phyloP scores from a whole-genome alignment of 2,113 vertebrate genomes.

The Sialia sialis region DNA sequence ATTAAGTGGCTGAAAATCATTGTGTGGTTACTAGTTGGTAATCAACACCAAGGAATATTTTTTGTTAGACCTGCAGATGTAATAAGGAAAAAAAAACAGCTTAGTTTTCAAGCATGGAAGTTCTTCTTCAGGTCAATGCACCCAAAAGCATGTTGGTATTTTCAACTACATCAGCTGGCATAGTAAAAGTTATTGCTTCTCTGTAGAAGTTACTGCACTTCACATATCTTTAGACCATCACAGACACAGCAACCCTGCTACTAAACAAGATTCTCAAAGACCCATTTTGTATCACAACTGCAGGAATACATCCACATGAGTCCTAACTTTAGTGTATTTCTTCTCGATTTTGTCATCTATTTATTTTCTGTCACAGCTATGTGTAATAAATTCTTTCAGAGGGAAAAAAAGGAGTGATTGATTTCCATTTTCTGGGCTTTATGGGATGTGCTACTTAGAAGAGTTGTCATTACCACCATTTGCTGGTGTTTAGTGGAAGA shows the following conservation, averaged over 20 bases:
- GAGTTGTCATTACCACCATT: conserved; percentile 17
- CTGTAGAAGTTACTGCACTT: conserved; percentile 1
- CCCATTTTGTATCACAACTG: background rate
- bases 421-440: conserved; percentile 51
- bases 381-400: conserved; percentile 41
- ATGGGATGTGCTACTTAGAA: conserved; percentile 29
- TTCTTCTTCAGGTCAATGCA: background rate
- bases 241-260: background rate
- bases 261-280: background rate
- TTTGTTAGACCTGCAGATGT: background rate
- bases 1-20: background rate
- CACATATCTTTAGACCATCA: conserved; percentile 1
- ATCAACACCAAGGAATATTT: background rate
- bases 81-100: background rate
- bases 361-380: conserved; percentile 54
- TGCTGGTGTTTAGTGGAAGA: conserved; percentile 33
- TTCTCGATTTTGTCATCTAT: conserved; percentile 35
- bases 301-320: background rate
- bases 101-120: background rate
- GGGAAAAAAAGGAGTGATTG: conserved; percentile 5
- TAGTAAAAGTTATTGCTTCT: conserved; percentile 18
- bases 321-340: conserved; percentile 29
- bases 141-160: background rate
- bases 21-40: background rate
- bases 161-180: conserved; percentile 18